Base-by-base conservation (phyloP, 64 coral and sea anemone species). In the Pachyseris speciosa region DNA sequence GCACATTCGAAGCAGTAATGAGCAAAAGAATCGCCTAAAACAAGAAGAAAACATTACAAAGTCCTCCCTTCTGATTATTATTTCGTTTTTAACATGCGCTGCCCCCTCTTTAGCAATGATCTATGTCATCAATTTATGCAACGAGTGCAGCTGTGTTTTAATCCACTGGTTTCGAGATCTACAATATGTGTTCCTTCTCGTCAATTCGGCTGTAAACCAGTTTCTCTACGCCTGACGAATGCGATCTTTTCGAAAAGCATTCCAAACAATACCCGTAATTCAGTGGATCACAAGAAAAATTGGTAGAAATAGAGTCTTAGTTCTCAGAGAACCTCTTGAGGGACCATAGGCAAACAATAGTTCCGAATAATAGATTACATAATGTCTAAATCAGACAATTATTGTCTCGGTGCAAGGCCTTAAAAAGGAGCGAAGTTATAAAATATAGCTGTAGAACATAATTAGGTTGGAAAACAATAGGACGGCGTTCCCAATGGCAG, bases 211-310 rank as follows among this genome's bases (percentile, higher is more conserved):
- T 1, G 48, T 51, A 20, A 94, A 94, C 52, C 87, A 94, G 80
- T 94, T 94, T 78, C 17, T 94, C 24, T 94, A 94, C 61, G 86
- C 93, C 20, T 86, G 86, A 80, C 79, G 87, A 2, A 94, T 94
- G 87, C 71, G 45, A 10, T 53, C 33, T 37, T 94, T 90, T 51
- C 79, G 77, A 17, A 65, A 45, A 10, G 92, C 86, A 27, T 89
- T 94, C 8, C n/a, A n/a, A n/a, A n/a, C n/a, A n/a, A n/a, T n/a
- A n/a, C n/a, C n/a, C n/a, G n/a, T n/a, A n/a, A n/a, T n/a, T n/a
- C n/a, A n/a, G n/a, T n/a, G n/a, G n/a, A n/a, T n/a, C n/a, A n/a
- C n/a, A n/a, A n/a, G n/a, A n/a, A n/a, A n/a, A n/a, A n/a, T n/a
- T n/a, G n/a, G n/a, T n/a, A n/a, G n/a, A n/a, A n/a, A n/a, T n/a